Evolutionary conservation across 2,113 vertebrate genomes (phyloP).

Genomic region (Macroglossus sobrinus): DNA sequence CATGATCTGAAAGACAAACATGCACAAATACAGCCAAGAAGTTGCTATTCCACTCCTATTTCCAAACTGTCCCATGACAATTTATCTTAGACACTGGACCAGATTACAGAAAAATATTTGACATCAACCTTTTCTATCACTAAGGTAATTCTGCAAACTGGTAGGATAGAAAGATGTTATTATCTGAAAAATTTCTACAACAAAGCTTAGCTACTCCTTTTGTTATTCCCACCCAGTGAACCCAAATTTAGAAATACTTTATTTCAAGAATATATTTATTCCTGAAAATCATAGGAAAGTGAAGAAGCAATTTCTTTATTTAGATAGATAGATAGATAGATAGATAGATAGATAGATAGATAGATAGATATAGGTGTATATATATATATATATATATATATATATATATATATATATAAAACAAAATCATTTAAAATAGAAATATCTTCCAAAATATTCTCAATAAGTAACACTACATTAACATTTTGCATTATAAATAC

Average conservation of each 20-base stretch:
- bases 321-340: no score
- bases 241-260: conserved; percentile 39
- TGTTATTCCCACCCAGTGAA: not conserved
- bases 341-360: no score
- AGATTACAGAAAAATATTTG: not conserved
- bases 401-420: not conserved
- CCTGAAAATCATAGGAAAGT: not conserved
- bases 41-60: not conserved
- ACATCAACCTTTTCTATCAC: not conserved
- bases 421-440: not conserved
- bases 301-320: not conserved
- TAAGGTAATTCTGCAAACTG: conserved; percentile 15
- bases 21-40: not conserved
- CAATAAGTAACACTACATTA: not conserved
- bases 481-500: not conserved
- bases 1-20: not conserved
- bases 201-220: not conserved
- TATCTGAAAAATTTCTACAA: not conserved
- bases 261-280: not conserved
- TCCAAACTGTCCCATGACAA: not conserved
- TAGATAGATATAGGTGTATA: no score
- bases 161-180: not conserved
- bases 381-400: no score
- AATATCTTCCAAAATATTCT: not conserved
- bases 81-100: not conserved